These are phyloP conservation scores for Mechanitis messenoides DNA, from an alignment of 2,888 invertebrate genomes.

Conservation along the genomic window DNA sequence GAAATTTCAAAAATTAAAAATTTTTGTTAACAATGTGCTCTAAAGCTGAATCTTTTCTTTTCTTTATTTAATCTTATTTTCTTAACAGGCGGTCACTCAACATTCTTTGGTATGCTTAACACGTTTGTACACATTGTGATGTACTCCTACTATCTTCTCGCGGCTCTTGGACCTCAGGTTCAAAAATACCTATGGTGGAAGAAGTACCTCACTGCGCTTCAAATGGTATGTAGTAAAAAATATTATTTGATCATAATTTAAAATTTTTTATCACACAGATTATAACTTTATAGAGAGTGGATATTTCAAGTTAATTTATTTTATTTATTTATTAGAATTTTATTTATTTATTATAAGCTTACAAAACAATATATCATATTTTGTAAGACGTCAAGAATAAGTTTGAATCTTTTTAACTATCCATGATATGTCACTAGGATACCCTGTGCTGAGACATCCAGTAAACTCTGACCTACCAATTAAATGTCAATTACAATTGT, in stretches of 20 bases:
- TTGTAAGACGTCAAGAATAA: too few species aligned
- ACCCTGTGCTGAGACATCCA: too few species aligned
- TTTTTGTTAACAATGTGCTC: too few species aligned
- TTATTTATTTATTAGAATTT: neutral
- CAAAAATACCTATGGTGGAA: conserved; percentile 97
- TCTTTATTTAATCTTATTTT: too few species aligned
- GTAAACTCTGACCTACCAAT: too few species aligned
- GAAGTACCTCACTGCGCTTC: conserved; percentile 91
- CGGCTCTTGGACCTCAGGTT: conserved; percentile 91
- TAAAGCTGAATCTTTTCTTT: conserved; percentile 1
- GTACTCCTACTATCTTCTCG: conserved; percentile 94
- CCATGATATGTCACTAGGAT: too few species aligned
- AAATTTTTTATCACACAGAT: too few species aligned
- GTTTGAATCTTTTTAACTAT: too few species aligned
- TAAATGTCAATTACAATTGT: neutral
- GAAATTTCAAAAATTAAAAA: too few species aligned
- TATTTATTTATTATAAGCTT: neutral
- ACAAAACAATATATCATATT: too few species aligned
- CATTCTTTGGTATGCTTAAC: conserved; percentile 95
- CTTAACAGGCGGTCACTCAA: conserved; percentile 88
- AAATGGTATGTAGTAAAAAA: conserved; percentile 80
- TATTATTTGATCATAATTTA: too few species aligned
- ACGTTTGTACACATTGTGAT: conserved; percentile 96
- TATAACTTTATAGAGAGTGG: neutral
- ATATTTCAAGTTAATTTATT: neutral